These are phyloP conservation scores for Notolabrus celidotus DNA, from an alignment of 2,797 vertebrate genomes.

Conservation along the genomic window DNA sequence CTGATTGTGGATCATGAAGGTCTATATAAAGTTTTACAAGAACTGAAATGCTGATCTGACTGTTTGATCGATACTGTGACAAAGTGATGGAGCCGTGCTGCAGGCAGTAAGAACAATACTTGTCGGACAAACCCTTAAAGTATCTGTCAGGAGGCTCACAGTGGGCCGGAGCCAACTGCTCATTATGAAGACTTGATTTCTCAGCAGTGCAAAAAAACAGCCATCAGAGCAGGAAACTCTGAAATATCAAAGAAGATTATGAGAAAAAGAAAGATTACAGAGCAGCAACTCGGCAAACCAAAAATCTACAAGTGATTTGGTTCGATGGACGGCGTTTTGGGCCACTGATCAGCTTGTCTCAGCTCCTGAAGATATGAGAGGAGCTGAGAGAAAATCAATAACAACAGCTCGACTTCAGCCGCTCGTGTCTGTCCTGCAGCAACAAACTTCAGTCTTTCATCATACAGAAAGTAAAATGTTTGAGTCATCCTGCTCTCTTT, in stretches of 20 bases:
- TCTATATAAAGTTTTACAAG: too few species aligned
- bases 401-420: background rate
- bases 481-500: too few species aligned
- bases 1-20: too few species aligned
- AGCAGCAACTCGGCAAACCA: background rate
- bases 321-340: background rate
- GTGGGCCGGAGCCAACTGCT: background rate
- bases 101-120: background rate
- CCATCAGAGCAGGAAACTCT: background rate
- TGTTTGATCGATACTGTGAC: too few species aligned
- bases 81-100: too few species aligned
- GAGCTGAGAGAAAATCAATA: conserved; percentile 1
- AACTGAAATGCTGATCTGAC: too few species aligned
- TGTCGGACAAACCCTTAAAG: background rate
- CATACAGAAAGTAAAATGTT: background rate
- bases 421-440: background rate
- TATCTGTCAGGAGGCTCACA: background rate
- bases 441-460: background rate
- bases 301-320: background rate
- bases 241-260: background rate
- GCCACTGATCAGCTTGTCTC: background rate
- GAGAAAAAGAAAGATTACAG: background rate
- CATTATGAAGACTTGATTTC: background rate
- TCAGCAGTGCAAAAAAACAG: background rate
- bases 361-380: background rate